These are phyloP conservation scores for Phycodurus eques DNA, from an alignment of 2,113 vertebrate genomes.

Conservation along the genomic window DNA sequence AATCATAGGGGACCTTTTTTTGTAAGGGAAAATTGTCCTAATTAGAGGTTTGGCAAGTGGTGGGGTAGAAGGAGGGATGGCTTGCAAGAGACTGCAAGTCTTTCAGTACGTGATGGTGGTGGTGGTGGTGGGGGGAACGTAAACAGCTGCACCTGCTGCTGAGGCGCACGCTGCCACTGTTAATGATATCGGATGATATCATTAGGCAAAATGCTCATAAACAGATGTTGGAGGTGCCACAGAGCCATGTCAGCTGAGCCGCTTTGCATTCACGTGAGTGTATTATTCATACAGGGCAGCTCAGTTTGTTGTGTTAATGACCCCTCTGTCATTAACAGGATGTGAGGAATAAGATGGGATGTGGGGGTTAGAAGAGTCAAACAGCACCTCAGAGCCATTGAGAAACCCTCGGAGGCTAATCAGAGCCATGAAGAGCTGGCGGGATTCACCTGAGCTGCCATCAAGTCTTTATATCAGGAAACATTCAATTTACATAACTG, in stretches of 20 bases:
- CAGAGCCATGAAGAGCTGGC: slow-evolving; percentile 37
- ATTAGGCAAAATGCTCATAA: slow-evolving; percentile 99
- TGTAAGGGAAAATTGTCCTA: slow-evolving; percentile 99
- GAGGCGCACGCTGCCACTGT: slow-evolving; percentile 93
- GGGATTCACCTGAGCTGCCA: slow-evolving; percentile 29
- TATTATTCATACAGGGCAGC: slow-evolving; percentile 99
- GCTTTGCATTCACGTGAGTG: slow-evolving; percentile 85
- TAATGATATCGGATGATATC: slow-evolving; percentile 99
- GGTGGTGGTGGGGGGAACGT: slow-evolving; percentile 77
- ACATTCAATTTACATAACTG: slow-evolving; percentile 5
- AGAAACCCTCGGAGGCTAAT: slow-evolving; percentile 24
- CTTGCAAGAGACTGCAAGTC: slow-evolving; percentile 80
- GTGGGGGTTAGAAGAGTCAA: slow-evolving; percentile 50
- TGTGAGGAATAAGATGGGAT: slow-evolving; percentile 81
- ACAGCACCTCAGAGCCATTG: slow-evolving; percentile 35
- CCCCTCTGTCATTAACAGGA: slow-evolving; percentile 98
- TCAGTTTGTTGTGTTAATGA: slow-evolving; percentile 99
- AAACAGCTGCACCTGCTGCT: slow-evolving; percentile 99
- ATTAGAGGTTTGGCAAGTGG: slow-evolving; percentile 90
- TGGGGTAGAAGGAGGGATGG: slow-evolving; percentile 64
- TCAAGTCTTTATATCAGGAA: slow-evolving; percentile 3
- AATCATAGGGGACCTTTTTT: slow-evolving; percentile 98
- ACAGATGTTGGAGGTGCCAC: slow-evolving; percentile 99
- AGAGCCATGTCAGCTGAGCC: slow-evolving; percentile 99
- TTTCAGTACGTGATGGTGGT: slow-evolving; percentile 69